A percentile compares a stretch with the other conserved stretches of the same genome.
Evolutionary conservation across 1,140 invertebrate species (phyloP).

Genomic region (Cherax destructor): DNA sequence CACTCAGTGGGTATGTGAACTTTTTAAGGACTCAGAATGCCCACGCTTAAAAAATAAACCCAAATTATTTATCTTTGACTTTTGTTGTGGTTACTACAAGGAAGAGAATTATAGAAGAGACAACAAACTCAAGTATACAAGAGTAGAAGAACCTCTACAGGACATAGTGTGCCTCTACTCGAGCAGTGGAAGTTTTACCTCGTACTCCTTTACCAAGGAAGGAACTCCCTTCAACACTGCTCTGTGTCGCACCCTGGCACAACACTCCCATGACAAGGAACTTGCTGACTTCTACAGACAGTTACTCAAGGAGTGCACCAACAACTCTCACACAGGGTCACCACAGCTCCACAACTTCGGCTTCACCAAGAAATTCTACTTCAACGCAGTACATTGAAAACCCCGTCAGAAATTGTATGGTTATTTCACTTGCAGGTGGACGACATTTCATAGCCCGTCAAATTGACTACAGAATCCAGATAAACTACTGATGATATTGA

Average conservation of each 20-base stretch:
- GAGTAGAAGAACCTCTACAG: slow-evolving; percentile 28
- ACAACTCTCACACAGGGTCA: background rate
- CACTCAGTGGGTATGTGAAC: slow-evolving; percentile 10
- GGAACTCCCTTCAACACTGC: slow-evolving; percentile 32
- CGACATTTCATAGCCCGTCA: no score
- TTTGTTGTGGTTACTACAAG: slow-evolving; percentile 1
- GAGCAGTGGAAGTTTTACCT: slow-evolving; percentile 13
- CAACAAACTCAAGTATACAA: background rate
- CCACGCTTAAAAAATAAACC: slow-evolving; percentile 43
- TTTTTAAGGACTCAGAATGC: slow-evolving; percentile 44
- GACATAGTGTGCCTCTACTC: slow-evolving; percentile 37
- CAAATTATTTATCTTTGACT: slow-evolving; percentile 47
- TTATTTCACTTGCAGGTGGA: no score
- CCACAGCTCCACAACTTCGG: slow-evolving; percentile 23
- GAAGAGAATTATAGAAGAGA: background rate
- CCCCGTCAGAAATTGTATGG: no score
- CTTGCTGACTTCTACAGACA: slow-evolving; percentile 28
- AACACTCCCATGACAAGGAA: slow-evolving; percentile 23
- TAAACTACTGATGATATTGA: no score
- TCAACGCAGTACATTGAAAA: background rate
- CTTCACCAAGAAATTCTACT: slow-evolving; percentile 32
- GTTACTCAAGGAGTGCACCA: slow-evolving; percentile 25
- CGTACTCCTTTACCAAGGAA: slow-evolving; percentile 14
- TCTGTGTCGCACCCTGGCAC: slow-evolving; percentile 34
- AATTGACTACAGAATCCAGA: no score